phyloP scores from a whole-genome alignment of 2,888 invertebrate species.

The Electrophaes corylata region DNA sequence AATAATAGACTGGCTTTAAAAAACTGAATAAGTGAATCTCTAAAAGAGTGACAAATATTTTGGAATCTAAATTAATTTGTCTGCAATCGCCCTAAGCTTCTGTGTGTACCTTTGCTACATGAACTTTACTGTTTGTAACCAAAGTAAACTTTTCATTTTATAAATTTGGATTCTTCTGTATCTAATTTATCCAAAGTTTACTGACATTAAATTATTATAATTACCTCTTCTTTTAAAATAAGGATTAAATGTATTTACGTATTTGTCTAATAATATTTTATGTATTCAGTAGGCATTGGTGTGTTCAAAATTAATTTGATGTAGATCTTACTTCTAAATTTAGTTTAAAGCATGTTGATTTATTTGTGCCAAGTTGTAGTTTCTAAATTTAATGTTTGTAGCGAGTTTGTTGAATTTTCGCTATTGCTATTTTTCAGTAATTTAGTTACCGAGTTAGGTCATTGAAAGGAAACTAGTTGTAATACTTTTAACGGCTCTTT shows the following conservation, averaged over 20 bases:
- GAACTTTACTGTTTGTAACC: not conserved
- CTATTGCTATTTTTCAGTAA: conserved; percentile 2
- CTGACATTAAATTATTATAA: conserved; percentile 12
- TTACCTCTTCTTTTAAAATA: conserved; percentile 3
- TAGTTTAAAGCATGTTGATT: conserved; percentile 22
- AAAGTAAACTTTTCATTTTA: not conserved
- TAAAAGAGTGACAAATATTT: conserved; percentile 49
- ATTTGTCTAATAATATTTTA: conserved; percentile 9
- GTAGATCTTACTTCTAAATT: conserved; percentile 24
- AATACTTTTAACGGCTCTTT: conserved; percentile 17
- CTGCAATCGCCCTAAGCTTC: not conserved
- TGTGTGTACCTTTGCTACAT: not conserved
- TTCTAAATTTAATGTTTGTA: conserved; percentile 23
- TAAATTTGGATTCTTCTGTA: not conserved
- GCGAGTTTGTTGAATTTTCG: conserved; percentile 6
- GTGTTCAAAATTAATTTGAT: conserved; percentile 19
- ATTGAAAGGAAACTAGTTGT: conserved; percentile 8
- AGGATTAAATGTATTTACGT: conserved; percentile 18
- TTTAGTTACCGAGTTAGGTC: conserved; percentile 15
- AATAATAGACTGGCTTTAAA: conserved; percentile 69
- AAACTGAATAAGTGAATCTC: conserved; percentile 69
- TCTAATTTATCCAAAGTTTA: conserved; percentile 1
- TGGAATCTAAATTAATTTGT: conserved; percentile 11
- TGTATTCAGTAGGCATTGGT: conserved; percentile 8
- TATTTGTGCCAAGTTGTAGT: conserved; percentile 27